Evolutionary conservation across 2,888 invertebrate species (phyloP).

Genomic region (Nebria salina): DNA sequence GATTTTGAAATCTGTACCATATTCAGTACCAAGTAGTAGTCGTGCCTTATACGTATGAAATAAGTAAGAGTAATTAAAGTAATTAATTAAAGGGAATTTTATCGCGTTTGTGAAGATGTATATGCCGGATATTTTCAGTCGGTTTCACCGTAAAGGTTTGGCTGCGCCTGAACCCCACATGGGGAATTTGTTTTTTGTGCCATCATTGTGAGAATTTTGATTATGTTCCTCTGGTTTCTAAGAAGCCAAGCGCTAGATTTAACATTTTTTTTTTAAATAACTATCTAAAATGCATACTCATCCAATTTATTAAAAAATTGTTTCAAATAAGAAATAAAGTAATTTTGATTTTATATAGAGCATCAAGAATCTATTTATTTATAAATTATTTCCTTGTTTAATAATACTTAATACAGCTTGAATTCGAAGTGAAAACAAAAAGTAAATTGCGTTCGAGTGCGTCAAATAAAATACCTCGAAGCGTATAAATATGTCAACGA

Average conservation of each 20-base stretch:
- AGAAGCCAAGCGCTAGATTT: not conserved
- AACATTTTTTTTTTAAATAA: not conserved
- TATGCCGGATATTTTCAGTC: constrained; percentile 37
- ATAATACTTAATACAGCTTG: too few relatives aligned
- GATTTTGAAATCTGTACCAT: too few relatives aligned
- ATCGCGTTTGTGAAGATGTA: constrained; percentile 29
- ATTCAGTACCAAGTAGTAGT: not conserved
- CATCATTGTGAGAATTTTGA: not conserved
- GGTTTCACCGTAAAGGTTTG: not conserved
- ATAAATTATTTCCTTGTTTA: not conserved
- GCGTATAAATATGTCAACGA: constrained; percentile 30
- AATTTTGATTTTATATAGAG: not conserved
- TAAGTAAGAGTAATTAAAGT: constrained; percentile 37
- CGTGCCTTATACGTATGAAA: constrained; percentile 21
- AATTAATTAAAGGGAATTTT: constrained; percentile 44
- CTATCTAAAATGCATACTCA: not conserved
- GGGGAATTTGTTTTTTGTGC: too few relatives aligned
- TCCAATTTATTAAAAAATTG: not conserved
- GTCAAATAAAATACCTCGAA: constrained; percentile 26
- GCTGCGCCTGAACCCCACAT: not conserved
- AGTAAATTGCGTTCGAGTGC: not conserved
- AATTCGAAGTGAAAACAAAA: too few relatives aligned
- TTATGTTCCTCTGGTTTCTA: not conserved
- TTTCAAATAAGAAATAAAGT: not conserved
- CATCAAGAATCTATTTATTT: not conserved